These are phyloP conservation scores for Eupeodes corollae DNA, from an alignment of 1,140 invertebrate species.

Conservation along the genomic window DNA sequence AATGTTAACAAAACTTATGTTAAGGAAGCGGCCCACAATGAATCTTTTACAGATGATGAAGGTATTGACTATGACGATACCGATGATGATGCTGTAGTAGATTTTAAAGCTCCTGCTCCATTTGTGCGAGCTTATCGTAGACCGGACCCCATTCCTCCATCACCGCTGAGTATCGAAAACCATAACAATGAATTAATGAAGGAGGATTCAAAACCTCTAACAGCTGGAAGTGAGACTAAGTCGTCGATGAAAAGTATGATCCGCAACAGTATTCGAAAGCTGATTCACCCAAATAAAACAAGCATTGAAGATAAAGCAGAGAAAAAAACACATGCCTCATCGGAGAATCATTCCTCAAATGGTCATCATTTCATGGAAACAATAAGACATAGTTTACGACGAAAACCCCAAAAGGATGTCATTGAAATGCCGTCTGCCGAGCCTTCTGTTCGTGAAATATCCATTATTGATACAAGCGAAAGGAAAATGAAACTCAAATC, in stretches of 20 bases:
- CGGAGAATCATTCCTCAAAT: background rate
- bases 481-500: conserved; percentile 27
- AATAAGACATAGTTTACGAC: conserved; percentile 28
- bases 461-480: conserved; percentile 28
- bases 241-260: conserved; percentile 19
- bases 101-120: conserved; percentile 26
- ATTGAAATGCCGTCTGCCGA: background rate
- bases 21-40: background rate
- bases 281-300: conserved; percentile 21
- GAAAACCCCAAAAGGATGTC: conserved; percentile 17
- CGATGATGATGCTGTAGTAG: conserved; percentile 12
- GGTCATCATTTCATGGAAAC: conserved; percentile 12
- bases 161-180: background rate
- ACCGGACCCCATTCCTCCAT: conserved; percentile 4
- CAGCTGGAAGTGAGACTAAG: conserved; percentile 11
- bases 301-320: conserved; percentile 4
- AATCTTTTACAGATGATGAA: conserved; percentile 1
- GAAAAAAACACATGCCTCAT: background rate
- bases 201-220: conserved; percentile 13
- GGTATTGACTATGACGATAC: conserved; percentile 31
- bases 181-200: conserved; percentile 27
- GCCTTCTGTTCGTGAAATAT: conserved; percentile 15
- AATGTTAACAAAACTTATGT: background rate
- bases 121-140: conserved; percentile 28
- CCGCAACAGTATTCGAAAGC: conserved; percentile 27